Base-by-base conservation (phyloP, 2,113 vertebrate genomes). In the Maccullochella peelii region DNA sequence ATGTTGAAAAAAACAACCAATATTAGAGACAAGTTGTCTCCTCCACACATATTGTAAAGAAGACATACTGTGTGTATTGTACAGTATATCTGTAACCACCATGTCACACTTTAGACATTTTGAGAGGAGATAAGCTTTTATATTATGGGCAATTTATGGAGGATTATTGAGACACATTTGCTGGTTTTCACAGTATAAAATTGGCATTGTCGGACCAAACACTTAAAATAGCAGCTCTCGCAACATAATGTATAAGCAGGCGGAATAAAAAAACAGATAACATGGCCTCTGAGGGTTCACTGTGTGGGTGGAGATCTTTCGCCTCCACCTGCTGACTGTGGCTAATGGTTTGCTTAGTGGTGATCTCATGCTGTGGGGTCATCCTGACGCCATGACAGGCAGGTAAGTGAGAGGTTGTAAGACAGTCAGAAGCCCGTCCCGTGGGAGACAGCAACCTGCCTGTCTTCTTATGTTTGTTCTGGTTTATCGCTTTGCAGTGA, bases 311-410 rank as follows among this genome's bases (percentile, higher is more conserved):
- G 81, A 88, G 77, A 87, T 86, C 74, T 90, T 82, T 89, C 88
- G 90, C 89, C 89, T 90, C 83, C 61, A 79, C 67, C 79, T 77
- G 72, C 72, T 72, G 86, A 89, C 85, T 88, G 89, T 86, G 83
- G 90, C 82, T 93, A 93, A 92, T 93, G 88, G 88, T 83, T 73
- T 93, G 77, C 89, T 92, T 92, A 84, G 78, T 72, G 49, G 59
- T 71, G 82, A 90, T 87, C 90, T 80, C 82, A 50, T 79, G 83
- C 88, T 79, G 76, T 21, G 85, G 79, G 91, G 86, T 86, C 87
- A 91, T 65, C 77, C 85, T 47, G 73, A 74, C 9, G 58, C 55
- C 59, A 69, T 80, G 83, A 78, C 79, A 87, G 87, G 82, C 89
- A 74, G 83, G 77, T 89, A 83, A 89, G 83, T 79, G 84, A 88